Evolutionary conservation across 37 sponge, comb jelly and placozoan species (phyloP).

Genomic region (Haliclona indistincta): DNA sequence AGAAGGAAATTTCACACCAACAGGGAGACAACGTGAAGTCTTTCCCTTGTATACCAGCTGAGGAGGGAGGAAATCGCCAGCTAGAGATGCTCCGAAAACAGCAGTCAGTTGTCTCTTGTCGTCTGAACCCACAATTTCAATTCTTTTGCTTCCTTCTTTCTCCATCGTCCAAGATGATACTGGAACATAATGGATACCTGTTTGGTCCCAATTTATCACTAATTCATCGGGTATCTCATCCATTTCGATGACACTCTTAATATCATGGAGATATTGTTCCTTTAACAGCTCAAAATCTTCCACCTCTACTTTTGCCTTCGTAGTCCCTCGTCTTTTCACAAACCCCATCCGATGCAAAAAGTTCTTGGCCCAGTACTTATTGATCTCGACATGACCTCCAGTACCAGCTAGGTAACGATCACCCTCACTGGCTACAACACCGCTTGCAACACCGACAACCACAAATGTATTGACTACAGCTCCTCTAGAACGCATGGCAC

Average conservation of each 20-base stretch:
- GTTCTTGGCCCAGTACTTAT: slow-evolving; percentile 50
- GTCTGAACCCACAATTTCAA: slow-evolving; percentile 49
- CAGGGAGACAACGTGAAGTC: slow-evolving; percentile 34
- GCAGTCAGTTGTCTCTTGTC: slow-evolving; percentile 71
- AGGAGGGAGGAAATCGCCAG: slow-evolving; percentile 50
- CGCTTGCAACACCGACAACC: not conserved
- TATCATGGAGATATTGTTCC: slow-evolving; percentile 45
- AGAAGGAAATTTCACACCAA: slow-evolving; percentile 26
- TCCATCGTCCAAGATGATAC: slow-evolving; percentile 59
- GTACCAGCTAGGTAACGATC: not conserved
- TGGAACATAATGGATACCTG: slow-evolving; percentile 60
- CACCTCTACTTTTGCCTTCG: slow-evolving; percentile 43
- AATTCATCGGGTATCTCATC: slow-evolving; percentile 66
- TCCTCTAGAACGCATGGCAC: not conserved
- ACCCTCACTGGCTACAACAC: not conserved
- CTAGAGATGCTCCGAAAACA: slow-evolving; percentile 39
- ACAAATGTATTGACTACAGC: not conserved
- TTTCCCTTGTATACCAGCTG: slow-evolving; percentile 60
- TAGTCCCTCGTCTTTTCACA: slow-evolving; percentile 50
- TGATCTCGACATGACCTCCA: slow-evolving; percentile 14
- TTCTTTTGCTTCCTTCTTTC: slow-evolving; percentile 34
- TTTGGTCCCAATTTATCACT: slow-evolving; percentile 66
- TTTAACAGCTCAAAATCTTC: slow-evolving; percentile 40
- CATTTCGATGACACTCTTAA: slow-evolving; percentile 25
- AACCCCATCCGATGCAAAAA: slow-evolving; percentile 58